Conservation (phyloP, 2,113 vertebrate species). For the Mus spicilegus region DNA sequence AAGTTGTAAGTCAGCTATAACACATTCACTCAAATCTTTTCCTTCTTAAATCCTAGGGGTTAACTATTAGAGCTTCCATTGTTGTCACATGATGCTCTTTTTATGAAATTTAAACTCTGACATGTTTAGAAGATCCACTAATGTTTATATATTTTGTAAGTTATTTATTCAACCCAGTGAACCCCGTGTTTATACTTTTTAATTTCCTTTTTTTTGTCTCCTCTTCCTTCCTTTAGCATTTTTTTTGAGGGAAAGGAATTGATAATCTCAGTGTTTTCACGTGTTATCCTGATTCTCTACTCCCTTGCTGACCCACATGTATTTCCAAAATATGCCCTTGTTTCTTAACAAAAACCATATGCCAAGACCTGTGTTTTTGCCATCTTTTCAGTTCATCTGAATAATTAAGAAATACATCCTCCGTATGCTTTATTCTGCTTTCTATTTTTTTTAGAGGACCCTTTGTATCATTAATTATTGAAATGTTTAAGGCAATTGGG, state of each 20-base stretch:
- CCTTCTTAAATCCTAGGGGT: background rate
- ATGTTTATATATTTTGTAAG: background rate
- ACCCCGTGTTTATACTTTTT: background rate
- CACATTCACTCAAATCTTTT: background rate
- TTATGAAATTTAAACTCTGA: background rate
- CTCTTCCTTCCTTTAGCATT: background rate
- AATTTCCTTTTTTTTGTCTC: background rate
- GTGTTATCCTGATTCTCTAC: background rate
- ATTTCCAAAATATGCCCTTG: background rate
- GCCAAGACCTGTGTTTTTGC: background rate
- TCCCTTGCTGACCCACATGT: background rate
- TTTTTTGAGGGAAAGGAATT: background rate
- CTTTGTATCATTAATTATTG: background rate
- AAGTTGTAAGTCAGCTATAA: background rate
- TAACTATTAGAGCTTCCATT: background rate
- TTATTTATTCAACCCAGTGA: background rate
- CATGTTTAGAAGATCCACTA: background rate
- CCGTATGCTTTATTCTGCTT: background rate
- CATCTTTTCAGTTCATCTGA: background rate
- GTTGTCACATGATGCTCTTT: background rate
- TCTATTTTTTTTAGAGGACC: background rate
- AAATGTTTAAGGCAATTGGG: background rate
- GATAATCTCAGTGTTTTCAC: background rate
- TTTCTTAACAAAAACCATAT: background rate
- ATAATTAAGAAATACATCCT: background rate